Base-by-base conservation (phyloP, 2,113 vertebrate genomes). In the Urocynchramus pylzowi region DNA sequence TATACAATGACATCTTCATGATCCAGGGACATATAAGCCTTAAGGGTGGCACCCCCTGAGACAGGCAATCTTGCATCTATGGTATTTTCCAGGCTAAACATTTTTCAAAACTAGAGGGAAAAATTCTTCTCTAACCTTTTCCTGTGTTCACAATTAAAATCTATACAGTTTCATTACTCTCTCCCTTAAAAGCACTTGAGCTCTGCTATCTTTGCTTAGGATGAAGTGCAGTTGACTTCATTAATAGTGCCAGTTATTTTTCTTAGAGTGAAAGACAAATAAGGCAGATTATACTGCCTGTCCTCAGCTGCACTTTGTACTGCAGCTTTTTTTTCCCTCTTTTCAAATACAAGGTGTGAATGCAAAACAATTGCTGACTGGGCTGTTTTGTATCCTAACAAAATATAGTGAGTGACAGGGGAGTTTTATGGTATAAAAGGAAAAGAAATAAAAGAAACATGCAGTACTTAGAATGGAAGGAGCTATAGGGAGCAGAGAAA, bases 321-420 rank as follows among this genome's bases (percentile, higher is more conserved):
- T 76, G 67, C n/a, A 93, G 68, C 9, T 13, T 79, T 78, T 84
- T 93, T 50, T 77, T 56, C 41, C 44, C n/a, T 53, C 54, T 84
- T 93, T 78, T 87, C 20, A 95, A 93, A 90, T 60, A 52, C 28
- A 94, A 96, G 93, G 84, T 95, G 95, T 89, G 94, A 97, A 94
- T 75, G 42, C 42, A 77, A 84, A 96, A 77, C 74, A 90, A 73
- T 91, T 96, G 91, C 93, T 95, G 95, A 95, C 80, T 82, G 57
- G 49, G 30, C 89, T 91, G 28, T 76, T 96, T 96, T 67, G 57
- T 65, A 80, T 94, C 94, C 91, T 93, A 96, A 91, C 82, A 91
- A 95, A 97, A 96, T 57, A 95, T 6, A 91, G 79, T 24, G 6
- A 91, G 37, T 76, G 77, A 90, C 89, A 70, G 63, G 47, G 30